These are phyloP conservation scores for Carabus problematicus DNA, from an alignment of 2,888 invertebrate genomes.

Conservation along the genomic window DNA sequence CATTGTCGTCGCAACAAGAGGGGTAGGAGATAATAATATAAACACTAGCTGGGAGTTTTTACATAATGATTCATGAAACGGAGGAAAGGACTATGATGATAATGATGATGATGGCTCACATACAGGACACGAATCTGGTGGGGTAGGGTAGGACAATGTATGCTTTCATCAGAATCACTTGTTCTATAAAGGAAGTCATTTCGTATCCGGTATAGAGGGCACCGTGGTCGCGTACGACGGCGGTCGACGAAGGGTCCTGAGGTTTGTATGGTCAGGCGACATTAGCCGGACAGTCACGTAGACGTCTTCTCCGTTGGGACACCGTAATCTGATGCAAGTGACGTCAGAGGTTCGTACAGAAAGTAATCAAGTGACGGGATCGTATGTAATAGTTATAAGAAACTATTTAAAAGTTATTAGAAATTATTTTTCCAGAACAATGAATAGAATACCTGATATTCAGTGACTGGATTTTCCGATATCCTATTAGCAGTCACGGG, in stretches of 20 bases:
- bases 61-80: conserved; percentile 38
- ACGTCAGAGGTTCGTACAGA: neutral
- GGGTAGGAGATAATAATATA: conserved; percentile 25
- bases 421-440: no score
- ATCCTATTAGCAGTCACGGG: no score
- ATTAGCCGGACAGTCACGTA: conserved; percentile 42
- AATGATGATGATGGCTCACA: neutral
- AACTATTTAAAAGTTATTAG: no score
- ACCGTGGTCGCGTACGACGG: conserved; percentile 7
- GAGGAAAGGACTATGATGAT: no score
- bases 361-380: no score
- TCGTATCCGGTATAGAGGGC: conserved; percentile 21
- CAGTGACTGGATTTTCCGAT: no score
- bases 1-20: conserved; percentile 12
- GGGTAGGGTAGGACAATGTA: conserved; percentile 21
- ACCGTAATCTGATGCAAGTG: neutral
- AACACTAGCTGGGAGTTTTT: conserved; percentile 31
- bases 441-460: no score
- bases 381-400: no score
- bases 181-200: conserved; percentile 40
- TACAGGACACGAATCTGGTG: neutral
- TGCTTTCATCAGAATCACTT: conserved; percentile 33
- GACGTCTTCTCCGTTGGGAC: conserved; percentile 8
- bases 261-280: conserved; percentile 14
- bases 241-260: conserved; percentile 16